A percentile compares a stretch with the other conserved stretches of the same genome.
Evolutionary conservation across 1,140 invertebrate genomes (phyloP).

Genomic region (Maconellicoccus hirsutus): DNA sequence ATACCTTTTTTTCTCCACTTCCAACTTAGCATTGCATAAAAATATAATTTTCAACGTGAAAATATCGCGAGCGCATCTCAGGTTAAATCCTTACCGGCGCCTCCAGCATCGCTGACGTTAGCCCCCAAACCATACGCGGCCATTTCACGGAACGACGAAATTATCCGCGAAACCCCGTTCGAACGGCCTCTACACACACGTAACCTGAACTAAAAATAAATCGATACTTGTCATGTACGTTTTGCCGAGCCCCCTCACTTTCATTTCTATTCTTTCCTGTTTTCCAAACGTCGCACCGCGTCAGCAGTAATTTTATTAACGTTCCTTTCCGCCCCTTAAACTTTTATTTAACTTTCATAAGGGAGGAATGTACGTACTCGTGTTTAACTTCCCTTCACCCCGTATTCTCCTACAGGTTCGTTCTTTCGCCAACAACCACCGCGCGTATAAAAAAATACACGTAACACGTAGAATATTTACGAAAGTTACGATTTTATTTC

Average conservation of each 20-base stretch:
- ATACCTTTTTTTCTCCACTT: neutral
- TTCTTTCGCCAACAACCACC: too few relatives aligned
- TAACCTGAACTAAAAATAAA: constrained; percentile 19
- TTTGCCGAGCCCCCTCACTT: neutral
- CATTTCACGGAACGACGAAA: neutral
- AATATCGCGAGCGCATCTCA: too few relatives aligned
- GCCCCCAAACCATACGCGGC: too few relatives aligned
- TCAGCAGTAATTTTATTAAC: constrained; percentile 11
- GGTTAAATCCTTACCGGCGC: too few relatives aligned
- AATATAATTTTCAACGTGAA: too few relatives aligned
- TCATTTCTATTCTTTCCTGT: constrained; percentile 16
- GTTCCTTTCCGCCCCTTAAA: neutral
- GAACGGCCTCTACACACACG: constrained; percentile 12
- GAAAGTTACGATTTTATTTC: too few relatives aligned
- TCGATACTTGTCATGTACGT: constrained; percentile 17
- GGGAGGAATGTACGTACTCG: neutral
- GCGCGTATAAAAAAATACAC: too few relatives aligned
- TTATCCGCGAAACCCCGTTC: neutral
- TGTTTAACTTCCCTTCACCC: too few relatives aligned
- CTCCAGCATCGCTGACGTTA: too few relatives aligned
- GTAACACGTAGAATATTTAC: too few relatives aligned
- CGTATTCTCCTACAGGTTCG: too few relatives aligned
- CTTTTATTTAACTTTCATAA: constrained; percentile 11
- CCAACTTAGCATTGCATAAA: too few relatives aligned
- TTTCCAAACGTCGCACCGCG: neutral